Conservation (phyloP, 2,113 vertebrate species). For the Pedetes capensis region DNA sequence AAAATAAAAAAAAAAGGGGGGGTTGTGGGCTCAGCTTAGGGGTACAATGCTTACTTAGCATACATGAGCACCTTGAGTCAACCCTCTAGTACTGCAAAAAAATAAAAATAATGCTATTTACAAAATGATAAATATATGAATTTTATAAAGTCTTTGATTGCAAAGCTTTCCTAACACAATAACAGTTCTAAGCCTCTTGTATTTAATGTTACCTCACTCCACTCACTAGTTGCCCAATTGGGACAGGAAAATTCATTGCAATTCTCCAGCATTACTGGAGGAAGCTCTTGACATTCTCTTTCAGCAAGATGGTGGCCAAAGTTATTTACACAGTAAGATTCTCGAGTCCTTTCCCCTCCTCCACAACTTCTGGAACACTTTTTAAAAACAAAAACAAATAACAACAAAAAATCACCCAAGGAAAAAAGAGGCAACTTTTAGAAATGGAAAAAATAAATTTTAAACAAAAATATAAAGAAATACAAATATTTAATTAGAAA, state of each 20-base stretch:
- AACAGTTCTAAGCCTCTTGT: neutral
- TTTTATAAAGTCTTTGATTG: neutral
- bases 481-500: neutral
- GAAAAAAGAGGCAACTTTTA: neutral
- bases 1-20: too few species aligned
- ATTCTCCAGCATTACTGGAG: slow-evolving; percentile 82
- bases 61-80: too few species aligned
- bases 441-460: neutral
- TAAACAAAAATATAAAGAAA: neutral
- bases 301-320: slow-evolving; percentile 89
- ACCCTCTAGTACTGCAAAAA: too few species aligned
- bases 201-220: slow-evolving; percentile 91
- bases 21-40: too few species aligned
- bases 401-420: neutral
- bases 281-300: slow-evolving; percentile 87
- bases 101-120: slow-evolving; percentile 13
- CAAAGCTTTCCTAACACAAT: neutral
- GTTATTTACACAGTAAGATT: slow-evolving; percentile 93
- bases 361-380: slow-evolving; percentile 96
- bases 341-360: slow-evolving; percentile 87
- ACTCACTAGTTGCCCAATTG: slow-evolving; percentile 90
- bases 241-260: slow-evolving; percentile 93
- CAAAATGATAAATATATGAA: neutral
- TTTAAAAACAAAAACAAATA: neutral
- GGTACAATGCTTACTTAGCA: too few species aligned